Evolutionary conservation across 2,797 vertebrate genomes (phyloP).

Genomic region (Bovichtus diacanthus): DNA sequence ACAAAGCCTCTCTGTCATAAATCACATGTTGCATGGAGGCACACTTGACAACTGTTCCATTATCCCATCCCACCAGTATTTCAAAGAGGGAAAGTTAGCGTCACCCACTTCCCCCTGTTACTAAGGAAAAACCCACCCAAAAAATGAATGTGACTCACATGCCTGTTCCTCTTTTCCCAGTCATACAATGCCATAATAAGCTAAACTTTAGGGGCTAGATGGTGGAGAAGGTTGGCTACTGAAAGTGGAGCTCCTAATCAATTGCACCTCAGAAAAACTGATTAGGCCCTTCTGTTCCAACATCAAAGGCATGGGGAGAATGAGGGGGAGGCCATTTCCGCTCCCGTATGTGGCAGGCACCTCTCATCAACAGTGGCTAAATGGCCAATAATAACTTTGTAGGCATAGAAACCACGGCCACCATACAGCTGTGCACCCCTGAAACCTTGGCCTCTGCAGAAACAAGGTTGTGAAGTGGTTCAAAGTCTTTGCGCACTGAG

Average conservation of each 20-base stretch:
- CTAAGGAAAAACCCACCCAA: conserved; percentile 69
- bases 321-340: conserved; percentile 50
- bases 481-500: conserved; percentile 19
- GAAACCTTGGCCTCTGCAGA: neutral
- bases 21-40: conserved; percentile 38
- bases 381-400: conserved; percentile 51
- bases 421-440: conserved; percentile 6
- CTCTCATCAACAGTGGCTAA: conserved; percentile 45
- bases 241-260: conserved; percentile 56
- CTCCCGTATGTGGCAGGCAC: conserved; percentile 37
- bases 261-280: conserved; percentile 60
- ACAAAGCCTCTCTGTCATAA: conserved; percentile 26
- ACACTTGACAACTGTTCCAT: conserved; percentile 62
- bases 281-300: conserved; percentile 57
- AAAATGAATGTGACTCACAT: conserved; percentile 72
- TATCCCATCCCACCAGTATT: conserved; percentile 46
- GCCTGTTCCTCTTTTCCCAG: conserved; percentile 45
- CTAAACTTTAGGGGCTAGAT: conserved; percentile 31
- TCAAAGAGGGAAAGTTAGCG: conserved; percentile 66
- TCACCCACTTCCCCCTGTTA: conserved; percentile 64
- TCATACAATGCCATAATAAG: conserved; percentile 42
- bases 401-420: conserved; percentile 53
- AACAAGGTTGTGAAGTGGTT: conserved; percentile 34
- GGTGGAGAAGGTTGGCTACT: conserved; percentile 44
- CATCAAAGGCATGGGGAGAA: conserved; percentile 64